Conservation (phyloP, 2,888 invertebrate genomes). For the Lithophane leautieri region DNA sequence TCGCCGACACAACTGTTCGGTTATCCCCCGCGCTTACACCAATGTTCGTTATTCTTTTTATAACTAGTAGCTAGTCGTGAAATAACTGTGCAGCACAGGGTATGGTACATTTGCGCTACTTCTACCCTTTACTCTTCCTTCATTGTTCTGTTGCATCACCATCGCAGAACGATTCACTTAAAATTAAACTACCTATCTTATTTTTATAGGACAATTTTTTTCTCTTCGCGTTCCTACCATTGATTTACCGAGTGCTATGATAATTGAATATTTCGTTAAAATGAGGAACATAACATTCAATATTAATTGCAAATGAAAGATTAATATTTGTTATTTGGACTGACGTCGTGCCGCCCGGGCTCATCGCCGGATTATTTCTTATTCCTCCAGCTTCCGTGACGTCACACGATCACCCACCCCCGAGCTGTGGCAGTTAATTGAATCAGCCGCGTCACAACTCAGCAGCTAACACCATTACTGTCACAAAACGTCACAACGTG, state of each 20-base stretch:
- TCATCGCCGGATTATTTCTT: slow-evolving; percentile 41
- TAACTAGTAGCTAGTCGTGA: too few relatives aligned
- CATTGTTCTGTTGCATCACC: too few relatives aligned
- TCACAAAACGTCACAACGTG: neutral
- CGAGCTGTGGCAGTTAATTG: slow-evolving; percentile 3
- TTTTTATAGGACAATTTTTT: neutral
- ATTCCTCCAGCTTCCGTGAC: slow-evolving; percentile 21
- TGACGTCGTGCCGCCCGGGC: slow-evolving; percentile 23
- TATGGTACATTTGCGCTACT: too few relatives aligned
- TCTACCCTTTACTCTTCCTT: too few relatives aligned
- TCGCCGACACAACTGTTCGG: too few relatives aligned
- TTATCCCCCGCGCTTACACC: too few relatives aligned
- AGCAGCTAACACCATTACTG: slow-evolving; percentile 25
- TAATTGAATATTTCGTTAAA: slow-evolving; percentile 4
- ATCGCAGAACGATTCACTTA: too few relatives aligned
- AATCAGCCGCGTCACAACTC: slow-evolving; percentile 14
- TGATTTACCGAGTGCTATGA: neutral
- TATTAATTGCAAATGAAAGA: slow-evolving; percentile 24
- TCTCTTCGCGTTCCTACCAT: neutral
- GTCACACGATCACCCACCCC: neutral
- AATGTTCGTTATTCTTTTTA: too few relatives aligned
- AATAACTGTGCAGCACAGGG: too few relatives aligned
- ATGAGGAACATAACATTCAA: slow-evolving; percentile 17
- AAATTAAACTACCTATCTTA: neutral
- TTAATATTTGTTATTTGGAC: slow-evolving; percentile 35